Evolutionary conservation across 1,140 invertebrate species (phyloP).

Genomic region (Brachionus calyciflorus): DNA sequence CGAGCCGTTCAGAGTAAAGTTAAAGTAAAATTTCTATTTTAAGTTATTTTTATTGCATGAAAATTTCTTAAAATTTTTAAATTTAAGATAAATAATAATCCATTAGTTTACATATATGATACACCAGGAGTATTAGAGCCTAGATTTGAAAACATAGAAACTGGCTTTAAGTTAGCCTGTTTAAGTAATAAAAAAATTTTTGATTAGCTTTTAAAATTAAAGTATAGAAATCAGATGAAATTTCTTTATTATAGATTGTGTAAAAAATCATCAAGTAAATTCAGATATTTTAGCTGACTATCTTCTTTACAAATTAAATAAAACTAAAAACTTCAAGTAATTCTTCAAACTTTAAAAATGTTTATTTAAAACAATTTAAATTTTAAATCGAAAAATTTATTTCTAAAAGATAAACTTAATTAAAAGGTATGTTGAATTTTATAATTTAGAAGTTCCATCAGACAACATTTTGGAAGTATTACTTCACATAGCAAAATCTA

Average conservation of each 20-base stretch:
- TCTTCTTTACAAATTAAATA: constrained; percentile 30
- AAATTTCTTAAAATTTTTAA: background rate
- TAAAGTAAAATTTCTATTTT: background rate
- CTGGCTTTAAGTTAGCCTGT: constrained; percentile 43
- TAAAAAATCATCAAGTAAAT: constrained; percentile 45
- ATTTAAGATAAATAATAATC: background rate
- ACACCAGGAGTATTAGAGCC: constrained; percentile 46
- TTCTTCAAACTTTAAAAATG: background rate
- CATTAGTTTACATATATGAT: constrained; percentile 30
- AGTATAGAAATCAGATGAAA: background rate
- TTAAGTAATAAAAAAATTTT: constrained; percentile 23
- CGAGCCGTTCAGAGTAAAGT: constrained; percentile 21
- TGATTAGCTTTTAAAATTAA: background rate
- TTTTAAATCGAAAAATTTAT: too few species aligned
- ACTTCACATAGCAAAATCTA: constrained; percentile 22
- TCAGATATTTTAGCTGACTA: constrained; percentile 44
- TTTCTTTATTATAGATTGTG: background rate
- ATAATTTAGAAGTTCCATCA: background rate
- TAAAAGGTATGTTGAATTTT: constrained; percentile 43
- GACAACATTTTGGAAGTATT: constrained; percentile 34
- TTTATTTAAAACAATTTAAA: background rate
- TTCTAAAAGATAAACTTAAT: background rate
- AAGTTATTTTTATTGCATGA: background rate
- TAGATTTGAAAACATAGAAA: constrained; percentile 30
- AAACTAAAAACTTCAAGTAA: constrained; percentile 36